A percentile compares a stretch with the other conserved stretches of the same genome.
Evolutionary conservation across 2,797 vertebrate species (phyloP).

Genomic region (Cryptoprocta ferox): DNA sequence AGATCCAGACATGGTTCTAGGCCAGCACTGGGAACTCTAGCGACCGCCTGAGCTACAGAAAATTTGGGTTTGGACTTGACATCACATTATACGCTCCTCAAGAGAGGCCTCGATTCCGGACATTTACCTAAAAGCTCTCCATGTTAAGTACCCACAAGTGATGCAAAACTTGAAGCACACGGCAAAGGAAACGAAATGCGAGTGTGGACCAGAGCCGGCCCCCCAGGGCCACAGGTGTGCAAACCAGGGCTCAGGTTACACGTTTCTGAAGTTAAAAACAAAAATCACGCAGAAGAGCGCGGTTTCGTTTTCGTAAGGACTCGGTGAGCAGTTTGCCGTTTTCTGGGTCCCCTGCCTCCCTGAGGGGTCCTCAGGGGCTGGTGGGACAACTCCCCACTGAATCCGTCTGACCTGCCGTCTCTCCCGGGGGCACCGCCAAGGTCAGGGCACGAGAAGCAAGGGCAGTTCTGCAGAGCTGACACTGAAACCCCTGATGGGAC

Average conservation of each 20-base stretch:
- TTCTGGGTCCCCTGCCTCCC: background rate
- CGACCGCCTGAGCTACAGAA: no score
- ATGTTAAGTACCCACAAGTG: background rate
- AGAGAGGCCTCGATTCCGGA: background rate
- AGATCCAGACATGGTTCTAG: no score
- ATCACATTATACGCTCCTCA: background rate
- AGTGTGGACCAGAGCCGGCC: rapidly evolving
- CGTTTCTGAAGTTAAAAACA: background rate
- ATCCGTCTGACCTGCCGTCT: rapidly evolving
- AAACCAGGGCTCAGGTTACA: background rate
- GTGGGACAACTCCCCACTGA: background rate
- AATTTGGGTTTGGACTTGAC: background rate
- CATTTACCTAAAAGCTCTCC: background rate
- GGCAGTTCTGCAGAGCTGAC: background rate
- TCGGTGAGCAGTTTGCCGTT: rapidly evolving
- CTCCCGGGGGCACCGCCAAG: no score
- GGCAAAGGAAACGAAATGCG: background rate
- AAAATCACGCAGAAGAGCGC: background rate
- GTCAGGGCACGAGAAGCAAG: no score
- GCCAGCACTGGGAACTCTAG: background rate
- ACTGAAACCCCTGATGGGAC: no score
- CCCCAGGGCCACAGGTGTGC: rapidly evolving
- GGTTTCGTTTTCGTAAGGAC: background rate
- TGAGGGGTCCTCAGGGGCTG: background rate
- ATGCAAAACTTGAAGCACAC: no score